Conservation (phyloP, 2,888 invertebrate species). For the Eilema griseolum region DNA sequence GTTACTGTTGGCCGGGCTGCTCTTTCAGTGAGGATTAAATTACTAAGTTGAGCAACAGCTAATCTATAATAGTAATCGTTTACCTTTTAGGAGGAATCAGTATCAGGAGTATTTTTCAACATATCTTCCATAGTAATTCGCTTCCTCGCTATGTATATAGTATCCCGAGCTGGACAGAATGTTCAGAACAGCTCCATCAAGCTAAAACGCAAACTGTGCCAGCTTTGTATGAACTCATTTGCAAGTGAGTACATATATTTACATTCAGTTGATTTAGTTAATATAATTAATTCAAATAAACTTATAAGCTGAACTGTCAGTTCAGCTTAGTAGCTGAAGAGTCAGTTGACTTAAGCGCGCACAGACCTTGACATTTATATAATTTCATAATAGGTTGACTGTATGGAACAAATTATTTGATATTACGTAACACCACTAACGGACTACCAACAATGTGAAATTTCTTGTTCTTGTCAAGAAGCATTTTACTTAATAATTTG, state of each 20-base stretch:
- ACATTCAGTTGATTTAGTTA: no score
- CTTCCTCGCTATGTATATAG: conserved; percentile 44
- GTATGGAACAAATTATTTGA: no score
- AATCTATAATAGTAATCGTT: neutral
- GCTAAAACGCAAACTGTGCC: conserved; percentile 16
- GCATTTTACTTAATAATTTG: no score
- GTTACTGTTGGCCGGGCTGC: neutral
- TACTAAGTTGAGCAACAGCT: no score
- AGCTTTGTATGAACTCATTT: conserved; percentile 2
- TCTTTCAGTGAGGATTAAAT: neutral
- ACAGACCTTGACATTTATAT: neutral
- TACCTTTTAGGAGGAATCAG: conserved; percentile 9
- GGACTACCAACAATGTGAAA: no score
- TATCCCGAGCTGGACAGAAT: conserved; percentile 56
- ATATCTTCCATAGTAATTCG: conserved; percentile 35
- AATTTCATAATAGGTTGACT: no score
- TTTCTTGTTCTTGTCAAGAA: no score
- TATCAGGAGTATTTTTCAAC: conserved; percentile 18
- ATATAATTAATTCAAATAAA: neutral
- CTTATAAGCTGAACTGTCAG: neutral
- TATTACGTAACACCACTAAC: no score
- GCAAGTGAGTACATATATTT: neutral
- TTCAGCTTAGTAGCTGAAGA: no score
- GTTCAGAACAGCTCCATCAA: conserved; percentile 49
- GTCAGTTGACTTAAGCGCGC: neutral